These are phyloP conservation scores for Anhinga rufa DNA, from an alignment of 2,113 vertebrate species.

Conservation along the genomic window DNA sequence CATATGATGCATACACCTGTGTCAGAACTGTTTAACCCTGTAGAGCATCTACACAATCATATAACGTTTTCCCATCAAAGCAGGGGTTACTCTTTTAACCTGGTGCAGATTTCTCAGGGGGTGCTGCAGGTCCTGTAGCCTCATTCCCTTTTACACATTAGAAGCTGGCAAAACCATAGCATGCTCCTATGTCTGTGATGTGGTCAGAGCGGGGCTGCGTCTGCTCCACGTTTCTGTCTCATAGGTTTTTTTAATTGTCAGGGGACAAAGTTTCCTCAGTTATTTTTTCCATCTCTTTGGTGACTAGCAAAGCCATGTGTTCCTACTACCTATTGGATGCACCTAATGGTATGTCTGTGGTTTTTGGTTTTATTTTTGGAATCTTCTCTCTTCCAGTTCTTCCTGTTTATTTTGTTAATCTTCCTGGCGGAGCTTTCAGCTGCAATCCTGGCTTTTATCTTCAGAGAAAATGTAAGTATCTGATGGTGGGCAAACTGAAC, in stretches of 20 bases:
- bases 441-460: constrained; percentile 92
- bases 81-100: background rate
- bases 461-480: constrained; percentile 88
- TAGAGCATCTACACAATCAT: background rate
- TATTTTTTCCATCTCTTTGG: background rate
- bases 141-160: background rate
- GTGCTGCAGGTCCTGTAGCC: rapidly evolving
- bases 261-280: background rate
- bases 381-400: constrained; percentile 80
- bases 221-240: background rate
- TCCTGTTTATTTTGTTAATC: constrained; percentile 93
- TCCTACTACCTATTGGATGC: background rate
- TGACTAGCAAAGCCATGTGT: background rate
- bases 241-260: background rate
- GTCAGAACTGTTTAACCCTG: background rate
- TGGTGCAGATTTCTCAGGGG: background rate
- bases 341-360: background rate
- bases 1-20: background rate
- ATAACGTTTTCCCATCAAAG: background rate
- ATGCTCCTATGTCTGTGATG: background rate
- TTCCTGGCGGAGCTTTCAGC: constrained; percentile 91
- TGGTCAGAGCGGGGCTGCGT: background rate
- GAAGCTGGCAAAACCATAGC: background rate
- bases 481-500: background rate
- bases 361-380: too few relatives aligned